Conservation (phyloP, 2,888 invertebrate genomes). For the Campoletis raptor region DNA sequence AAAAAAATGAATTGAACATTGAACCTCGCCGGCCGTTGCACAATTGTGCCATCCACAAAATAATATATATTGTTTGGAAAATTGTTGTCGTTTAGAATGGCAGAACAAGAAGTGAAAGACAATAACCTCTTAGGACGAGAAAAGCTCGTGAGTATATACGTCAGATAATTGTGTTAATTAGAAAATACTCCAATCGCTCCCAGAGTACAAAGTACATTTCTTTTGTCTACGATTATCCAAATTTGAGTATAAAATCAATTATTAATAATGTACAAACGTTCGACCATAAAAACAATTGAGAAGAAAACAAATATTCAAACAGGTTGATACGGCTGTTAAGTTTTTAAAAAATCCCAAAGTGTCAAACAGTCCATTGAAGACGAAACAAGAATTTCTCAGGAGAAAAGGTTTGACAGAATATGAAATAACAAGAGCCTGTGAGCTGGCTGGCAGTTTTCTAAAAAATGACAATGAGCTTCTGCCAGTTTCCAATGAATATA, state of each 20-base stretch:
- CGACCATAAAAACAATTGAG: background rate
- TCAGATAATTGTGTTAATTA: background rate
- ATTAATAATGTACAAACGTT: background rate
- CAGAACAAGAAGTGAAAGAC: constrained; percentile 75
- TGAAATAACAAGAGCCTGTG: constrained; percentile 91
- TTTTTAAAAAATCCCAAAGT: constrained; percentile 96
- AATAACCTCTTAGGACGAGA: constrained; percentile 77
- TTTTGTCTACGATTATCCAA: background rate
- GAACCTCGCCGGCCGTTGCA: constrained; percentile 44
- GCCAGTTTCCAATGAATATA: constrained; percentile 73
- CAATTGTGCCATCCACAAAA: constrained; percentile 33
- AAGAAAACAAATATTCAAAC: constrained; percentile 2
- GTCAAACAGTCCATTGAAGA: constrained; percentile 90
- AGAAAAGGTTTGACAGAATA: constrained; percentile 91
- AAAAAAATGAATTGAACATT: constrained; percentile 56
- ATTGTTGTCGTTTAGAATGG: constrained; percentile 72
- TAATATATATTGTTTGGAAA: constrained; percentile 3
- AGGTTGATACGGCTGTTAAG: constrained; percentile 94
- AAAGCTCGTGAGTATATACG: constrained; percentile 76
- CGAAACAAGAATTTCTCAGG: constrained; percentile 92
- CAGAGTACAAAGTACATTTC: constrained; percentile 1
- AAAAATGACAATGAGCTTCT: constrained; percentile 68
- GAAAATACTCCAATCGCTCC: background rate
- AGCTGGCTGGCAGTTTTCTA: constrained; percentile 85
- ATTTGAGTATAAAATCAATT: background rate